Conservation (phyloP, 2,888 invertebrate genomes). For the Congeria kusceri region DNA sequence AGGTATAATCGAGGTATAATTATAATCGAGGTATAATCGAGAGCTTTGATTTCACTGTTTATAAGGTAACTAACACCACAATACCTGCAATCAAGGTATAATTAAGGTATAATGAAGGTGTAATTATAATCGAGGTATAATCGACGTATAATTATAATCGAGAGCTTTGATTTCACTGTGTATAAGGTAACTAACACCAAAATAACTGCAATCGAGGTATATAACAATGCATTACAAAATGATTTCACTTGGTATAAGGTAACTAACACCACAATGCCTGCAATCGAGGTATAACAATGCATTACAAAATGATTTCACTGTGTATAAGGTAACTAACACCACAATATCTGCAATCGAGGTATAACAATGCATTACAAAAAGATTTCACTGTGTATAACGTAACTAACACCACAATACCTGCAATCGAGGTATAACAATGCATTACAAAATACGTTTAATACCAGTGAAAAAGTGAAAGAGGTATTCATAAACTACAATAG, state of each 20-base stretch:
- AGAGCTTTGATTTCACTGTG: slow-evolving; percentile 85
- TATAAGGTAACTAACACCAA: slow-evolving; percentile 85
- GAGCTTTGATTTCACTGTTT: slow-evolving; percentile 85
- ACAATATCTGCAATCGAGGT: slow-evolving; percentile 79
- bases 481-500: too few species aligned
- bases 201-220: slow-evolving; percentile 74
- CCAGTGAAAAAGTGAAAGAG: too few species aligned
- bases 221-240: too few species aligned
- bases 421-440: background rate
- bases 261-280: slow-evolving; percentile 85
- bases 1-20: too few species aligned
- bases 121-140: too few species aligned
- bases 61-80: slow-evolving; percentile 86
- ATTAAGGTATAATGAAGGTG: too few species aligned
- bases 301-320: slow-evolving; percentile 85
- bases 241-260: slow-evolving; percentile 85
- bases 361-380: too few species aligned
- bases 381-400: slow-evolving; percentile 85
- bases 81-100: slow-evolving; percentile 70
- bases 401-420: slow-evolving; percentile 85
- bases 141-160: too few species aligned
- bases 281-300: too few species aligned
- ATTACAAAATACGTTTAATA: too few species aligned
- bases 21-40: too few species aligned
- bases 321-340: slow-evolving; percentile 86